A percentile compares a stretch with the other conserved stretches of the same genome.
phyloP scores from a whole-genome alignment of 2,888 invertebrate genomes.

The Caenorhabditis becei region DNA sequence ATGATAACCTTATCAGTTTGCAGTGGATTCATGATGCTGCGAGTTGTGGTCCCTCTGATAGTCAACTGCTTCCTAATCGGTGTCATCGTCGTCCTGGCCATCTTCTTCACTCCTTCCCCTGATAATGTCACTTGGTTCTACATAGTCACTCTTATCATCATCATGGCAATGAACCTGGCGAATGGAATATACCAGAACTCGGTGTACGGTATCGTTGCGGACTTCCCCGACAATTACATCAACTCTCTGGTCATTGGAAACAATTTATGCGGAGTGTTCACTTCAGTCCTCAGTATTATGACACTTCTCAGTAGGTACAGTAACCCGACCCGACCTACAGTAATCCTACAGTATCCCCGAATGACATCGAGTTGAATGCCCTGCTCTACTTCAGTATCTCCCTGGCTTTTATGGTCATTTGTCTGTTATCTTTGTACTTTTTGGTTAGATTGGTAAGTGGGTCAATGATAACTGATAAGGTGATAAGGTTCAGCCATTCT shows the following conservation, averaged over 20 bases:
- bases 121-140: slow-evolving; percentile 83
- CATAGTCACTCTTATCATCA: slow-evolving; percentile 83
- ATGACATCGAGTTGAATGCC: slow-evolving; percentile 85
- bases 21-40: slow-evolving; percentile 90
- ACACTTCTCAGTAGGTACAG: slow-evolving; percentile 74
- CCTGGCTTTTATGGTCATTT: slow-evolving; percentile 91
- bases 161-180: slow-evolving; percentile 85
- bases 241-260: slow-evolving; percentile 90
- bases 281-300: slow-evolving; percentile 78
- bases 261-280: slow-evolving; percentile 81
- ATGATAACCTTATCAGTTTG: not conserved
- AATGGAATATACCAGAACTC: slow-evolving; percentile 97
- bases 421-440: slow-evolving; percentile 96
- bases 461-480: not conserved
- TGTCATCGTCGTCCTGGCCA: slow-evolving; percentile 83
- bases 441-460: slow-evolving; percentile 91
- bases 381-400: slow-evolving; percentile 98
- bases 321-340: not conserved
- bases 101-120: slow-evolving; percentile 82
- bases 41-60: slow-evolving; percentile 86
- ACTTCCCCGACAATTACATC: slow-evolving; percentile 89
- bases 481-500: slow-evolving; percentile 63
- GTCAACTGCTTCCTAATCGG: slow-evolving; percentile 82
- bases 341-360: slow-evolving; percentile 67
- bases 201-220: slow-evolving; percentile 96